Conservation (phyloP, 1,140 invertebrate genomes). For the Apis florea region DNA sequence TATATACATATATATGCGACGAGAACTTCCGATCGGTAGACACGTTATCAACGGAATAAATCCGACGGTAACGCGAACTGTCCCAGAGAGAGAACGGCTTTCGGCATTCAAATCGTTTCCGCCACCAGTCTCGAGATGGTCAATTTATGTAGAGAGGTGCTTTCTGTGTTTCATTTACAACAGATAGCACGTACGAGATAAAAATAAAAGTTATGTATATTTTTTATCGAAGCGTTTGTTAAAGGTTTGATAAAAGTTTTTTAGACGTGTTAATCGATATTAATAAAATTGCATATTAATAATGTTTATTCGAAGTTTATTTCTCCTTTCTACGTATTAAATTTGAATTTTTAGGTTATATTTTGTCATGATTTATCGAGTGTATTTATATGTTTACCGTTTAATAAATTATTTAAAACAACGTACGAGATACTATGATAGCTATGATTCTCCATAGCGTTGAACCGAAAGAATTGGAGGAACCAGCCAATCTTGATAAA, state of each 20-base stretch:
- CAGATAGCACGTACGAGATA: neutral
- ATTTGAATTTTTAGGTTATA: too few relatives aligned
- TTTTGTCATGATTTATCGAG: too few relatives aligned
- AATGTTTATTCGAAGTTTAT: too few relatives aligned
- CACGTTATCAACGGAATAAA: slow-evolving; percentile 13
- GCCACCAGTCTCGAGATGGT: neutral
- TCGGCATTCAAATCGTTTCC: neutral
- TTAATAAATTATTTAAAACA: too few relatives aligned
- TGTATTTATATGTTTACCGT: too few relatives aligned
- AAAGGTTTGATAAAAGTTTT: too few relatives aligned
- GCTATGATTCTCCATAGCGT: neutral
- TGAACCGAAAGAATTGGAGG: neutral
- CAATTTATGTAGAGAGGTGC: too few relatives aligned
- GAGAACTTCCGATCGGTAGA: slow-evolving; percentile 9
- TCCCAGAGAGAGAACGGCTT: neutral
- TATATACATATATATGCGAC: neutral
- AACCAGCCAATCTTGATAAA: slow-evolving; percentile 9
- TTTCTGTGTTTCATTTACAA: neutral
- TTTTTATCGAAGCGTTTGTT: too few relatives aligned
- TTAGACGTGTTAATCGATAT: too few relatives aligned
- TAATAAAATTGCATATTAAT: too few relatives aligned
- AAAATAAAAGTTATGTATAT: too few relatives aligned
- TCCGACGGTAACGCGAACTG: neutral
- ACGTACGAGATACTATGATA: neutral
- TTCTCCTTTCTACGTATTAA: too few relatives aligned